Evolutionary conservation across 1,140 invertebrate genomes (phyloP).

Genomic region (Thaumatotibia leucotreta): DNA sequence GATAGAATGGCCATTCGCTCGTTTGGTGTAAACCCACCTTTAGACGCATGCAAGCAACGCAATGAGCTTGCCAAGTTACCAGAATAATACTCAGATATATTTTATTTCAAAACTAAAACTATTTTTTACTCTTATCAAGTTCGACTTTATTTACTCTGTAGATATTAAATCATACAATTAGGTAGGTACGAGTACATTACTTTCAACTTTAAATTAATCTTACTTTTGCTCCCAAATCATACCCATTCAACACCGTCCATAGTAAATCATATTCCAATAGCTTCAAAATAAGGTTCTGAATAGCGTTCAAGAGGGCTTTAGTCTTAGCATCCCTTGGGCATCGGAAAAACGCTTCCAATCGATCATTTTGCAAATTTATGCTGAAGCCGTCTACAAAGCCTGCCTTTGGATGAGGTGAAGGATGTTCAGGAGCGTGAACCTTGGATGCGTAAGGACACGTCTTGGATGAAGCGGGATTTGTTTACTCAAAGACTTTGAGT

Average conservation of each 20-base stretch:
- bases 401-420: conserved; percentile 10
- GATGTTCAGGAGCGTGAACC: background rate
- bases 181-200: too few relatives aligned
- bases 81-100: too few relatives aligned
- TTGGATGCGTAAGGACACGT: background rate
- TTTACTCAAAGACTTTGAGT: too few relatives aligned
- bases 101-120: too few relatives aligned
- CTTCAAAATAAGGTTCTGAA: background rate
- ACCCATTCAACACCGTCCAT: background rate
- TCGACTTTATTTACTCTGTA: too few relatives aligned
- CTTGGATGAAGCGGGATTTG: background rate
- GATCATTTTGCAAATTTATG: conserved; percentile 14
- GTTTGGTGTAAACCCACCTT: too few relatives aligned
- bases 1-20: too few relatives aligned
- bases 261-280: background rate
- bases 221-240: background rate
- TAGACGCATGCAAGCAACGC: too few relatives aligned
- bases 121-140: too few relatives aligned
- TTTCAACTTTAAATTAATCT: background rate
- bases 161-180: too few relatives aligned
- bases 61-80: too few relatives aligned
- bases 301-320: background rate
- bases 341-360: background rate
- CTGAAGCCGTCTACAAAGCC: conserved; percentile 10
- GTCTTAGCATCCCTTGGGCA: background rate